A percentile compares a stretch with the other conserved stretches of the same genome.
These are phyloP conservation scores for Hirtodrosophila alboralis DNA, from an alignment of 2,888 invertebrate species.

Conservation along the genomic window DNA sequence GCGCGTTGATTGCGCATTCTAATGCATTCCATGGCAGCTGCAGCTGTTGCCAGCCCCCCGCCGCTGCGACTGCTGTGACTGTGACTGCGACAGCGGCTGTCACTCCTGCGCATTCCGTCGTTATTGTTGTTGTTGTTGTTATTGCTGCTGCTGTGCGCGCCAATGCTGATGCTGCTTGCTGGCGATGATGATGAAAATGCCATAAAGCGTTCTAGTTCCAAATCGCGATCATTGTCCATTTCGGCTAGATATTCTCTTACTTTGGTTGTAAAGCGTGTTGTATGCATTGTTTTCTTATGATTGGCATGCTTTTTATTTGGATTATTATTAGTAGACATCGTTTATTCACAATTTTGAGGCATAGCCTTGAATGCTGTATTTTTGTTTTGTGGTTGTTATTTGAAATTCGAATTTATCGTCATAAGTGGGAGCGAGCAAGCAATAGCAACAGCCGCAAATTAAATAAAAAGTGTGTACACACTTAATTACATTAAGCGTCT, in stretches of 20 bases:
- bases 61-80: conserved; percentile 1
- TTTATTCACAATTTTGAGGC: background rate
- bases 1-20: background rate
- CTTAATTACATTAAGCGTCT: background rate
- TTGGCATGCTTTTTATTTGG: conserved; percentile 26
- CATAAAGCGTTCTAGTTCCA: conserved; percentile 65
- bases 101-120: conserved; percentile 16
- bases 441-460: conserved; percentile 5
- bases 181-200: conserved; percentile 62
- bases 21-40: conserved; percentile 11
- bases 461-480: conserved; percentile 23
- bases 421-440: conserved; percentile 23
- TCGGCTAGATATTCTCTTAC: conserved; percentile 59
- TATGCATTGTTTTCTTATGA: conserved; percentile 21
- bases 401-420: conserved; percentile 19
- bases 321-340: conserved; percentile 39
- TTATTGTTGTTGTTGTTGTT: background rate
- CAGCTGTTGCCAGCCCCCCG: conserved; percentile 30
- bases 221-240: conserved; percentile 58
- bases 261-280: conserved; percentile 61
- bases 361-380: background rate
- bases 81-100: conserved; percentile 6
- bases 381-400: background rate
- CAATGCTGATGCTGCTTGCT: conserved; percentile 59
- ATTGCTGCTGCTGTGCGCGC: conserved; percentile 34